These are phyloP conservation scores for Hozukius guyotensis DNA, from an alignment of 2,797 vertebrate genomes.

Conservation along the genomic window DNA sequence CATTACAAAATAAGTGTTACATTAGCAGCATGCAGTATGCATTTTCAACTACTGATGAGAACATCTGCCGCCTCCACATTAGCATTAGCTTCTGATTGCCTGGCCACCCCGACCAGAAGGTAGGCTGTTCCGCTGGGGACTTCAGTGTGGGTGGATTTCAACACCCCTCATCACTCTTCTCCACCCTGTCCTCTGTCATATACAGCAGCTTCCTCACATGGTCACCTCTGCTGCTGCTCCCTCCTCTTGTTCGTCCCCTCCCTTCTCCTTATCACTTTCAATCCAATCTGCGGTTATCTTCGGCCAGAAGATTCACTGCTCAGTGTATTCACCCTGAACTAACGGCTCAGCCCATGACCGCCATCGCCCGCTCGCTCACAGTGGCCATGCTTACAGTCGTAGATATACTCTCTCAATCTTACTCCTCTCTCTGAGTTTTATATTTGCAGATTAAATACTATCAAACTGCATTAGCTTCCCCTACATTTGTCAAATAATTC, in stretches of 20 bases:
- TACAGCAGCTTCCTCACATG: conserved; percentile 38
- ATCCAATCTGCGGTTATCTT: conserved; percentile 62
- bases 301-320: conserved; percentile 57
- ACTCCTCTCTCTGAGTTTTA: conserved; percentile 11
- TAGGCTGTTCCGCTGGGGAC: conserved; percentile 52
- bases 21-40: conserved; percentile 38
- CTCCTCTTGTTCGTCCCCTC: conserved; percentile 11
- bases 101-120: conserved; percentile 65
- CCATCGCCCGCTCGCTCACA: conserved; percentile 18
- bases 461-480: conserved; percentile 50
- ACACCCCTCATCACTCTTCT: conserved; percentile 59
- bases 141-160: conserved; percentile 46
- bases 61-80: conserved; percentile 74
- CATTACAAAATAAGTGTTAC: conserved; percentile 9
- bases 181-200: conserved; percentile 48
- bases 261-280: conserved; percentile 59
- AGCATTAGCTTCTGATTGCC: conserved; percentile 52
- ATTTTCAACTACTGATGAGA: conserved; percentile 66
- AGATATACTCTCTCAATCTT: conserved; percentile 40
- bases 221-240: conserved; percentile 32
- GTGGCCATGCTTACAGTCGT: conserved; percentile 21
- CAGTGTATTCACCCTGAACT: conserved; percentile 57
- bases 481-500: conserved; percentile 53
- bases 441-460: conserved; percentile 55
- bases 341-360: conserved; percentile 31